Percentiles rank a stretch among this genome's conserved stretches.
Conservation (phyloP, 2,888 invertebrate genomes). For the Strigamia transsilvanica region DNA sequence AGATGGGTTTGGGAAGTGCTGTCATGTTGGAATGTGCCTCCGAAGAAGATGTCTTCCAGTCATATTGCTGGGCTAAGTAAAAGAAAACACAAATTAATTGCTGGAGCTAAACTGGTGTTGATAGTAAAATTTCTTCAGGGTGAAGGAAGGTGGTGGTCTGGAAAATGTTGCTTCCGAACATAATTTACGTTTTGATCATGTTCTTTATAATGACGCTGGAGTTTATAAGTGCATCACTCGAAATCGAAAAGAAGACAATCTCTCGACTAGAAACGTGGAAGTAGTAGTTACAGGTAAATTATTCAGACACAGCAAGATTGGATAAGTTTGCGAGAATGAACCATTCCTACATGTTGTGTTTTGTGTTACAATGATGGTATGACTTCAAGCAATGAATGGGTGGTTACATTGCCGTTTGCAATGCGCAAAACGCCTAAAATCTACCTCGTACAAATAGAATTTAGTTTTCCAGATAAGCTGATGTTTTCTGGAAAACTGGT, state of each 20-base stretch:
- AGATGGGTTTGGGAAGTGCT: constrained; percentile 85
- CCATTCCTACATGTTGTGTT: too few relatives aligned
- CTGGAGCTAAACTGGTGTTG: not conserved
- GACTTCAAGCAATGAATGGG: too few relatives aligned
- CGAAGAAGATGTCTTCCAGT: constrained; percentile 65
- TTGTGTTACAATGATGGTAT: too few relatives aligned
- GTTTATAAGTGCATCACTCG: constrained; percentile 77
- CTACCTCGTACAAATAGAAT: too few relatives aligned
- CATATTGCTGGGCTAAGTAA: constrained; percentile 68
- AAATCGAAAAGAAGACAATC: constrained; percentile 66
- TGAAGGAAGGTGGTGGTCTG: constrained; percentile 65
- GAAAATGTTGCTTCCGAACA: constrained; percentile 70
- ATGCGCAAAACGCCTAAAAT: too few relatives aligned
- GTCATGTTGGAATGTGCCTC: constrained; percentile 86
- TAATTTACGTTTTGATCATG: constrained; percentile 74
- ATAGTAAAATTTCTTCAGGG: constrained; percentile 61
- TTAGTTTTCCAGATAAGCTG: too few relatives aligned
- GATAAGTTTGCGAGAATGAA: too few relatives aligned
- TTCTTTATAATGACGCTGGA: constrained; percentile 79
- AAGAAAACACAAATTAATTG: not conserved
- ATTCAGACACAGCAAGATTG: not conserved
- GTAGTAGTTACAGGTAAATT: constrained; percentile 66
- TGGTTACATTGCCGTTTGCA: too few relatives aligned
- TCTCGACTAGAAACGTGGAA: constrained; percentile 65
- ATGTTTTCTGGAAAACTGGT: too few relatives aligned